Percentiles rank a stretch among this genome's conserved stretches.
phyloP scores from a whole-genome alignment of 2,888 invertebrate genomes.

The Acronicta leporina region DNA sequence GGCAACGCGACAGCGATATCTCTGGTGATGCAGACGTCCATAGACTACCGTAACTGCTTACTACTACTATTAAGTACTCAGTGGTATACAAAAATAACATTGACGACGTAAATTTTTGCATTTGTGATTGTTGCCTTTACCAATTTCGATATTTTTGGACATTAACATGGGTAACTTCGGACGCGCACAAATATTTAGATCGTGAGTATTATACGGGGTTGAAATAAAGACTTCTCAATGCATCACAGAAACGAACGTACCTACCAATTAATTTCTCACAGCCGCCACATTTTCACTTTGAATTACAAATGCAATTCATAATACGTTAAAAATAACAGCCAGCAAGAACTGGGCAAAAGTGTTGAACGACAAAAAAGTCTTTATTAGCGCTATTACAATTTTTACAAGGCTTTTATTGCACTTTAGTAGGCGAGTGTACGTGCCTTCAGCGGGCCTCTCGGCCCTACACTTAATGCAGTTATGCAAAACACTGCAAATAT shows the following conservation, averaged over 20 bases:
- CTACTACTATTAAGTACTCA: no score
- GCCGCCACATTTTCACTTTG: constrained; percentile 49
- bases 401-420: constrained; percentile 69
- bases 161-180: no score
- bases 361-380: constrained; percentile 62
- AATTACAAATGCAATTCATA: constrained; percentile 58
- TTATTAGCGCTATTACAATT: constrained; percentile 66
- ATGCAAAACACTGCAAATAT: constrained; percentile 77
- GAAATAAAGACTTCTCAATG: constrained; percentile 25
- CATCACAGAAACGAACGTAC: constrained; percentile 41
- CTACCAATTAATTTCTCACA: constrained; percentile 53
- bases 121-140: no score
- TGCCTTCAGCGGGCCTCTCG: constrained; percentile 67
- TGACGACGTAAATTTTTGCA: no score
- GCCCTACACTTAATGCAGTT: constrained; percentile 74
- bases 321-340: constrained; percentile 56
- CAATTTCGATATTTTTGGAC: no score
- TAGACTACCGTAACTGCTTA: no score
- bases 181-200: no score
- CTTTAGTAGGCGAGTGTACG: constrained; percentile 71
- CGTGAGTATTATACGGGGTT: no score
- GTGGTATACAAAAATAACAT: no score
- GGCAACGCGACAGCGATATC: no score
- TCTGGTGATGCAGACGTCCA: no score
- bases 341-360: constrained; percentile 53